phyloP scores from a whole-genome alignment of 1,140 invertebrate species.

The Temnothorax longispinosus region DNA sequence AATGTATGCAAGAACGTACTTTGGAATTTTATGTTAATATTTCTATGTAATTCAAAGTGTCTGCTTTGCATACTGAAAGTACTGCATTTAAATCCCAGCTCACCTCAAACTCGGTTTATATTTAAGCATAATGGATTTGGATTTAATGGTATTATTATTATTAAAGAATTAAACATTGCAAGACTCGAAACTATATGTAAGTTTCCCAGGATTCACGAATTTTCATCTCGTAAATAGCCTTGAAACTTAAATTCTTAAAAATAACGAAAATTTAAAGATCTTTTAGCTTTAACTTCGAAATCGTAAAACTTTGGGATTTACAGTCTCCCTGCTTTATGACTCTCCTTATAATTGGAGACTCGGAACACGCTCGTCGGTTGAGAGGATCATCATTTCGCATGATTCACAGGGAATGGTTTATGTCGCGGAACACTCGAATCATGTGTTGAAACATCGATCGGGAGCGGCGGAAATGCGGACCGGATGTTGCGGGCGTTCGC shows the following conservation, averaged over 20 bases:
- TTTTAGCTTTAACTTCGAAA: background rate
- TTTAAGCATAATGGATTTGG: background rate
- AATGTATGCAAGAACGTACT: background rate
- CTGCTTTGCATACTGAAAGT: background rate
- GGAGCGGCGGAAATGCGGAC: constrained; percentile 36
- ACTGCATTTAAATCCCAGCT: background rate
- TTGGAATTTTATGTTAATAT: background rate
- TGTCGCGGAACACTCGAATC: constrained; percentile 25
- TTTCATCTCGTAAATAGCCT: background rate
- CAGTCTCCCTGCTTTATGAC: background rate
- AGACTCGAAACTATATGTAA: background rate
- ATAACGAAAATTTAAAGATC: background rate
- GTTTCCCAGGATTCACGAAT: background rate
- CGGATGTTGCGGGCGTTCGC: constrained; percentile 47
- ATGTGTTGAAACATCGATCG: constrained; percentile 52
- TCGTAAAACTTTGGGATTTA: constrained; percentile 13
- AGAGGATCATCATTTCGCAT: constrained; percentile 12
- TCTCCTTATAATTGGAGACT: background rate
- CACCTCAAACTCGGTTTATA: background rate
- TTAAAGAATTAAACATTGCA: background rate
- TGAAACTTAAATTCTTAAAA: background rate
- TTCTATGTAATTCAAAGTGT: background rate
- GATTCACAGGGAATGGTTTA: constrained; percentile 51
- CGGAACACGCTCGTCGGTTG: background rate
- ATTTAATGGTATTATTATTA: background rate